Conservation (phyloP, 2,888 invertebrate genomes). For the Clepsis dumicolana region DNA sequence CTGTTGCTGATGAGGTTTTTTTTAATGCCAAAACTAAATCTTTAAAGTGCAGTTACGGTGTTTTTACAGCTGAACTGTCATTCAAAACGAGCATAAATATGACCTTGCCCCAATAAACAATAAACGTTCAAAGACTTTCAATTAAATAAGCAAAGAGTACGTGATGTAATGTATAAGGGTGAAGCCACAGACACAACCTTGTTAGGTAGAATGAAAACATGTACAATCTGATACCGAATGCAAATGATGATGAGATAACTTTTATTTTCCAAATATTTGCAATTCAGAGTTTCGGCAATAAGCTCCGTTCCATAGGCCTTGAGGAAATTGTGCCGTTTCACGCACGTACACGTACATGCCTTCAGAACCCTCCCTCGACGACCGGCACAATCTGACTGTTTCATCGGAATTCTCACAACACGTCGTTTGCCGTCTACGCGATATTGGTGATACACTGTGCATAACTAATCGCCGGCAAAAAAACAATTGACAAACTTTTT, state of each 20-base stretch:
- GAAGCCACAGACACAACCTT: background rate
- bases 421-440: constrained; percentile 20
- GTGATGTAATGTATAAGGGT: too few relatives aligned
- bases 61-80: too few relatives aligned
- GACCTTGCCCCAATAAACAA: too few relatives aligned
- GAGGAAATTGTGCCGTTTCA: constrained; percentile 32
- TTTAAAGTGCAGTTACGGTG: too few relatives aligned
- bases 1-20: background rate
- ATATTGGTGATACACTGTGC: constrained; percentile 33
- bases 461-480: constrained; percentile 31
- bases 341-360: constrained; percentile 28
- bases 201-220: background rate
- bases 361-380: constrained; percentile 29
- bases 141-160: too few relatives aligned
- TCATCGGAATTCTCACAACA: constrained; percentile 30
- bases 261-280: constrained; percentile 29
- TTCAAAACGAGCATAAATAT: too few relatives aligned
- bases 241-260: constrained; percentile 9
- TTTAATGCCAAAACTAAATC: background rate
- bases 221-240: background rate
- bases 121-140: too few relatives aligned
- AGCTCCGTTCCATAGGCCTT: constrained; percentile 28
- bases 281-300: constrained; percentile 27
- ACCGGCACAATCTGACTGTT: constrained; percentile 30
- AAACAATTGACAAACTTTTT: constrained; percentile 29